Evolutionary conservation across 2,888 invertebrate species (phyloP).

Genomic region (Ectemnius continuus): DNA sequence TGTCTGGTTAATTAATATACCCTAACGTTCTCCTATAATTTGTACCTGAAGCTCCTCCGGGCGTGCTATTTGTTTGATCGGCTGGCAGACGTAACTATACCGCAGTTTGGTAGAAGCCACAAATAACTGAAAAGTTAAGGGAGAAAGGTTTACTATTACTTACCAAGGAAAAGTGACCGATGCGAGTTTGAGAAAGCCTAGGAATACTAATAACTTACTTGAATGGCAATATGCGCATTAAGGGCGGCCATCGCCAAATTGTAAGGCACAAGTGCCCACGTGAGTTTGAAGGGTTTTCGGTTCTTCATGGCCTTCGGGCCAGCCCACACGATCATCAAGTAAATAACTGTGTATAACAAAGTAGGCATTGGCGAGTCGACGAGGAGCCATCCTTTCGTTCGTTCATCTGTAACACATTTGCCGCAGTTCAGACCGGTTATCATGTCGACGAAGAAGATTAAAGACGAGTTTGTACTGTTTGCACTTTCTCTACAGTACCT

Average conservation of each 20-base stretch:
- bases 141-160: background rate
- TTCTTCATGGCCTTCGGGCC: conserved; percentile 91
- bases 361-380: conserved; percentile 91
- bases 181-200: conserved; percentile 2
- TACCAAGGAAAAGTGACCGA: background rate
- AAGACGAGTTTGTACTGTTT: no score
- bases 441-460: no score
- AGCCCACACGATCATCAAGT: conserved; percentile 87
- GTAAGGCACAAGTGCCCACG: conserved; percentile 88
- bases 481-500: conserved; percentile 78
- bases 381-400: conserved; percentile 91
- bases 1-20: background rate
- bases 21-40: conserved; percentile 6
- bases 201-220: conserved; percentile 78
- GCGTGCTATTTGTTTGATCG: conserved; percentile 87
- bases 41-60: conserved; percentile 89
- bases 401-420: conserved; percentile 80
- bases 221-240: conserved; percentile 90
- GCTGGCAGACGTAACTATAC: conserved; percentile 93
- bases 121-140: conserved; percentile 79
- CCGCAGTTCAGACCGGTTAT: no score
- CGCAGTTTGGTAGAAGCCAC: conserved; percentile 86
- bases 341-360: conserved; percentile 83
- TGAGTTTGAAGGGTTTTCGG: conserved; percentile 86
- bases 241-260: conserved; percentile 90